Evolutionary conservation across 92 coral and sea anemone genomes (phyloP), one percentile per base, ranked within the genome.

Genomic region (Actinostola sp.): DNA sequence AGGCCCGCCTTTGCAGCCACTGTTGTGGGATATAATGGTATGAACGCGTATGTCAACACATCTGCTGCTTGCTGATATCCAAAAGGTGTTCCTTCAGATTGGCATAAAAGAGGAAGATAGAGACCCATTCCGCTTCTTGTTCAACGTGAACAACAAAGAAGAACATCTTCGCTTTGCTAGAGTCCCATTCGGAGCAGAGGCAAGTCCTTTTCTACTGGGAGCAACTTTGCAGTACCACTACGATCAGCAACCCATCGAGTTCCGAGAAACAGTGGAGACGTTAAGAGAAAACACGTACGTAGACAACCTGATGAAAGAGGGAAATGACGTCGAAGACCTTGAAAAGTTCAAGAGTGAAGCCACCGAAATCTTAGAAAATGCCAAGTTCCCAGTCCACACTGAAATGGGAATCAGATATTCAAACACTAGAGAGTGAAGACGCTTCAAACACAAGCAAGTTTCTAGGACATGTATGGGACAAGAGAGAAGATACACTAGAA

Each of bases 141-240:
- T 77, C 56, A 63, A 82, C 32, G 21, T 65, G 45, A 73, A 77
- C 32, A 76, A 48, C 42, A 57, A 66, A 42, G 84, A 77, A 48
- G 74, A 80, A 51, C 86, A 80, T 35, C 70, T 73, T 56, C 65
- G 89, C 24, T 84, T 65, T 44, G 67, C 77, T n/a, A 78, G 89
- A 64, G 81, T 72, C 31, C 85, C 85, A n/a, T 79, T 84, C 44
- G 81, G 89, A 7, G 81, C 66, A 2, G 82, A 75, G 61, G 71
- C 90, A 2, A 86, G 92, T 65, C 88, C 92, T 1, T 86, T 86
- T 70, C 26, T 86, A 34, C 72, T 82, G 8, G 92, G 85, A 25
- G 88, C 92, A 14, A 82, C 88, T 1, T 63, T 87, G 25, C 51
- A 73, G 46, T 52, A 87, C 55, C 84, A 75, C 61, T 86, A 69